Conservation (phyloP, 2,888 invertebrate genomes). For the Xylota segnis region DNA sequence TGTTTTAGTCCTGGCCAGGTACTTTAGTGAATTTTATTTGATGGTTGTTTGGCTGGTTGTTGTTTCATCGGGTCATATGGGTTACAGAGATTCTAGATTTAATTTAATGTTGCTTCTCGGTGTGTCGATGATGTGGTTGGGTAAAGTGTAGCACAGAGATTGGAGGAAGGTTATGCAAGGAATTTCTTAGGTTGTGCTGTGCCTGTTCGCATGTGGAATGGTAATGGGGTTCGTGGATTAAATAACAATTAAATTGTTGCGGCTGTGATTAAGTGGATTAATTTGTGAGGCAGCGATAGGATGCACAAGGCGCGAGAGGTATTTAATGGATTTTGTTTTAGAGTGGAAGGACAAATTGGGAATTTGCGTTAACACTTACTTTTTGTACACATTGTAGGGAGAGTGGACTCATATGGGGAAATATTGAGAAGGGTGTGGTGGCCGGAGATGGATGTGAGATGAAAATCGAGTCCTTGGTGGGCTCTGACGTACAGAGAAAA, state of each 20-base stretch:
- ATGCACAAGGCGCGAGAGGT: constrained; percentile 6
- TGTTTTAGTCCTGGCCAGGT: constrained; percentile 63
- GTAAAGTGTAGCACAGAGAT: constrained; percentile 55
- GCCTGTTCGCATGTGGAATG: constrained; percentile 31
- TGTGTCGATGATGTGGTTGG: constrained; percentile 7
- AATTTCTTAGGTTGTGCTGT: constrained; percentile 43
- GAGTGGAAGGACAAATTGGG: constrained; percentile 22
- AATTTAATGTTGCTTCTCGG: constrained; percentile 63
- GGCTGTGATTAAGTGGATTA: constrained; percentile 64
- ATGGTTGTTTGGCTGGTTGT: constrained; percentile 55
- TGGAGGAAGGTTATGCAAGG: constrained; percentile 64
- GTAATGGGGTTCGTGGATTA: constrained; percentile 74
- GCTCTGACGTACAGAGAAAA: no score
- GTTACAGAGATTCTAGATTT: constrained; percentile 72
- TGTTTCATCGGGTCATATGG: constrained; percentile 70
- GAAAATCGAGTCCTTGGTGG: no score
- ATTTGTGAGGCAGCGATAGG: constrained; percentile 43
- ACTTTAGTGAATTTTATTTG: constrained; percentile 71
- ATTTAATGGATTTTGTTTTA: constrained; percentile 21
- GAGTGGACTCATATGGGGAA: no score
- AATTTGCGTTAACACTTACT: not conserved
- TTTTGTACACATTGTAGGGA: no score
- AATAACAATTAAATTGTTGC: constrained; percentile 75
- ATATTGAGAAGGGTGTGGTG: no score
- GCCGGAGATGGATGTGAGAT: no score